Evolutionary conservation across 2,888 invertebrate species (phyloP).

Genomic region (Caenorhabditis sp.): DNA sequence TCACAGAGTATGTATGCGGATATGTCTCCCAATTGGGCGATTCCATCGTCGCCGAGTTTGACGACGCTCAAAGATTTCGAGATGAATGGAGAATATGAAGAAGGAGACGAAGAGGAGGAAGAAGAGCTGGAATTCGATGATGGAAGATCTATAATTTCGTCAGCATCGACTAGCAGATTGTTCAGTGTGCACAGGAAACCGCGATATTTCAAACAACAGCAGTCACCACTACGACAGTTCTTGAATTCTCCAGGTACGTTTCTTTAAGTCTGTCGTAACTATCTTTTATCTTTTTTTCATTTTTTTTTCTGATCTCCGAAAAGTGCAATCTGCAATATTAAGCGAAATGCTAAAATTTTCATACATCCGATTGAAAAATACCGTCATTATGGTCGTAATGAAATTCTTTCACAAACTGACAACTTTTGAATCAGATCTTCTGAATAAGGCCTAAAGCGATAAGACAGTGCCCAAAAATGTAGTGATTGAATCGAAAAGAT

Average conservation of each 20-base stretch:
- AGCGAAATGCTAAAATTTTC: too few species aligned
- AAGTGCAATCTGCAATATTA: too few species aligned
- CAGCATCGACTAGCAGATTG: slow-evolving; percentile 48
- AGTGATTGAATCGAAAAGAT: too few species aligned
- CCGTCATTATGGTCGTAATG: too few species aligned
- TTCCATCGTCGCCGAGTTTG: slow-evolving; percentile 38
- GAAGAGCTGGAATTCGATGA: slow-evolving; percentile 44
- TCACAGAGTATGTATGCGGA: slow-evolving; percentile 50
- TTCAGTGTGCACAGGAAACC: slow-evolving; percentile 23
- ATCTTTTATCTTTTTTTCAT: too few species aligned
- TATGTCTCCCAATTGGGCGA: background rate
- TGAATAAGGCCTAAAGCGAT: too few species aligned
- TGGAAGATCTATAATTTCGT: slow-evolving; percentile 41
- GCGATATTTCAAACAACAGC: slow-evolving; percentile 18
- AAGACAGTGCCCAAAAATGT: too few species aligned
- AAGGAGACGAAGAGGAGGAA: slow-evolving; percentile 21
- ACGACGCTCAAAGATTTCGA: slow-evolving; percentile 37
- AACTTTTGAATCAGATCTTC: too few species aligned
- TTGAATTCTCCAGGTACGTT: slow-evolving; percentile 38
- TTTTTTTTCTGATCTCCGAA: too few species aligned
- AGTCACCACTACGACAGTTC: slow-evolving; percentile 29
- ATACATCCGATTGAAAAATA: too few species aligned
- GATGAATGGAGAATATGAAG: slow-evolving; percentile 22
- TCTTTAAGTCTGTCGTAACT: too few species aligned
- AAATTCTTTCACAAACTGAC: too few species aligned